Base-by-base conservation (phyloP, 2,797 vertebrate genomes). In the Acanthurus lineatus region DNA sequence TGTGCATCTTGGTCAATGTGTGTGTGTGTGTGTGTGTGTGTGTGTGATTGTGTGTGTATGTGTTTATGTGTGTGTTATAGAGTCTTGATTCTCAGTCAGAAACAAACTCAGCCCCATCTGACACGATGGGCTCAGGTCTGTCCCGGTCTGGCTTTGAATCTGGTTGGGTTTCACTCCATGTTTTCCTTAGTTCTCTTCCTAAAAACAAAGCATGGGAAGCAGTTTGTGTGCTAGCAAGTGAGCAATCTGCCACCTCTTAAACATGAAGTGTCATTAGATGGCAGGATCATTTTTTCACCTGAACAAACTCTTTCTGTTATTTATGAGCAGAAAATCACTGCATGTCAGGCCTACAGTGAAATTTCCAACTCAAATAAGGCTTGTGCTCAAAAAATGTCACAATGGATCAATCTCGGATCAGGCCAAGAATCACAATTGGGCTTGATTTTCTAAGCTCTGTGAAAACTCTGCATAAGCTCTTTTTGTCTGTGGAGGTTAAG, bases 1-100 rank as follows among this genome's bases (percentile, higher is more conserved):
- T 81, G 76, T 75, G 69, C 45, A 73, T 79, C 25, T 72, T 47
- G 11, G 57, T 77, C 65, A 56, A 47, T 45, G 35, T 60, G 57
- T 70, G 22, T 57, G 9, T 67, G 53, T 44, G 69, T 63, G 44
- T 42, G 68, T 68, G 54, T 63, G 59, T 64, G 32, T 66, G 9
- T 67, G 53, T 44, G 69, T 63, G 44, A 52, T 47, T 42, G 68
- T 68, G 54, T 63, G 60, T 64, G 32, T 66, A 25, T 67, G 52
- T 61, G 62, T 48, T 62, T 69, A 51, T 64, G 60, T 65, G 35
- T 35, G 32, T 35, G 32, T 35, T 35, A 35, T 35, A 38, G 59
- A 59, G 54, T 22, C 60, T 56, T 58, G 16, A 51, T 48, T 65
- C 71, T 76, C 28, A 59, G 57, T 66, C 53, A 56, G 65, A 51